These are phyloP conservation scores for Frankliniella fusca DNA, from an alignment of 2,888 invertebrate species.

Conservation along the genomic window DNA sequence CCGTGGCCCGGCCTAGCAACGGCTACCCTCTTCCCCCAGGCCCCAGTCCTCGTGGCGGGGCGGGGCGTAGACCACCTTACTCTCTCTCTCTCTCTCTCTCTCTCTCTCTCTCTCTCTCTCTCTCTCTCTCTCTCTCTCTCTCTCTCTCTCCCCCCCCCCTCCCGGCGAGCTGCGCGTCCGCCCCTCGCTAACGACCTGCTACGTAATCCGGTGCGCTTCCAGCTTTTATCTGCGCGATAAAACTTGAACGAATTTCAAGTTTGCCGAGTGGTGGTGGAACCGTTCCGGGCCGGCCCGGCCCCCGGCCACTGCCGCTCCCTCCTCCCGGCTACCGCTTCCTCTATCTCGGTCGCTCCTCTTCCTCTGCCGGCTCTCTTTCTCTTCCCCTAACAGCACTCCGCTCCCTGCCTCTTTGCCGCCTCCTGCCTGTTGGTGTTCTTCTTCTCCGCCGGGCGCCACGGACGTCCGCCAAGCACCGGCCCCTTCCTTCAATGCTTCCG, in stretches of 20 bases:
- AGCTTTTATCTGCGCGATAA: constrained; percentile 24
- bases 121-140: too few relatives aligned
- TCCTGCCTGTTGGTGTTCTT: not conserved
- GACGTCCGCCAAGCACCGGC: too few relatives aligned
- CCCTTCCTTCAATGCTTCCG: too few relatives aligned
- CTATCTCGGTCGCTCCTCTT: not conserved
- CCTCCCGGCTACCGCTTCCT: not conserved
- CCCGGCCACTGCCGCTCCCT: not conserved
- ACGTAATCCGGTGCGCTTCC: constrained; percentile 21
- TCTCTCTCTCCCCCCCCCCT: too few relatives aligned
- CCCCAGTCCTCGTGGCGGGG: not conserved
- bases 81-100: too few relatives aligned
- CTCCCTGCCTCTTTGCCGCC: too few relatives aligned
- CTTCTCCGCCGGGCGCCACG: not conserved
- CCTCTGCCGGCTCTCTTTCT: not conserved
- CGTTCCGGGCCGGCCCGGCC: not conserved
- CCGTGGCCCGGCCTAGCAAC: too few relatives aligned
- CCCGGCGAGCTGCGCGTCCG: not conserved
- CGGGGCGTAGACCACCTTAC: not conserved
- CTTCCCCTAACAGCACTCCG: not conserved
- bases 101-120: too few relatives aligned
- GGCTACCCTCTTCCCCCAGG: not conserved
- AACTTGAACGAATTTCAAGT: constrained; percentile 24
- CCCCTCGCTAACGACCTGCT: constrained; percentile 21
- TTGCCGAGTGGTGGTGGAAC: constrained; percentile 11